Base-by-base conservation (phyloP, 2,888 invertebrate species). In the Limnephilus lunatus region DNA sequence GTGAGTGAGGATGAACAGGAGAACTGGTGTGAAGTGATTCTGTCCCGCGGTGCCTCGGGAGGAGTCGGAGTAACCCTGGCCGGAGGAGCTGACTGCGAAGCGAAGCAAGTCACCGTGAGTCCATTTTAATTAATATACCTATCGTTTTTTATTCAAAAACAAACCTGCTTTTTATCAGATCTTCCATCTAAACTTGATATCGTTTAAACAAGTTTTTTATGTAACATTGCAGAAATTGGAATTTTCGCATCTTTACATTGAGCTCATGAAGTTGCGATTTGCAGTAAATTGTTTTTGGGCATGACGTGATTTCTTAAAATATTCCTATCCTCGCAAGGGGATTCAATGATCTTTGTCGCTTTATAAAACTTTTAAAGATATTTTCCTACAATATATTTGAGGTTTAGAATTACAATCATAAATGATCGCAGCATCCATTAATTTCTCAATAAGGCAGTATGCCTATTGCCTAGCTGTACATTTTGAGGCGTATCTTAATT, bases 31-130 rank as follows among this genome's bases (percentile, higher is more conserved):
- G 93, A 92, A 82, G 93, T 96, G 93, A 94, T 95, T 83, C 94
- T 96, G 81, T 95, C 95, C 94, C 95, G 95, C 90, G 96, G 96
- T 81, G 95, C 95, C 93, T 96, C 95, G 88, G 94, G 98, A 35
- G 98, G 98, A 94, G 97, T 99, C 92, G 99, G 99, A 85, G 97
- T 99, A 93, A 98, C 98, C 85, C 96, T 99, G 94, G 98, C 98
- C 90, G 99, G 99, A 92, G 99, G 99, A 90, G 97, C 97, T 31
- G 99, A 99, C 95, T 98, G 98, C 95, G 99, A 99, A 96, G 97
- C 98, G 94, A 99, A 98, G 96, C 98, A 98, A 95, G 98, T 99
- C 94, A 98, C 98, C 94, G 98, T 98, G 95, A 96, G 97, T 95
- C 93, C 81, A 87, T 68, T n/a, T 68, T n/a, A 25, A 68, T 68